Percentiles rank a stretch among this genome's conserved stretches.
phyloP scores from a whole-genome alignment of 2,113 vertebrate genomes.

The Hemicordylus capensis region DNA sequence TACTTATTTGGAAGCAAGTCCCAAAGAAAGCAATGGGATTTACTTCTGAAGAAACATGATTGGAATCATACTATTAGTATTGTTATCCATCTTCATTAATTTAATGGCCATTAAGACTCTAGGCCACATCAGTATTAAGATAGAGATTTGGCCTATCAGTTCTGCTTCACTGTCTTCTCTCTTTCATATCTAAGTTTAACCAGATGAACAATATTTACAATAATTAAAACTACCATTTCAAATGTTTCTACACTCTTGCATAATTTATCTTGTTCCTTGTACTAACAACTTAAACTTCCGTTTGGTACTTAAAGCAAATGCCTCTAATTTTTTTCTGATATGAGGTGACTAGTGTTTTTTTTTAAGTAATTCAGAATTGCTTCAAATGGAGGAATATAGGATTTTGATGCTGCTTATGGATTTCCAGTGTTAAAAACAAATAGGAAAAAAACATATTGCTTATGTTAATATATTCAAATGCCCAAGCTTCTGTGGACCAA shows the following conservation, averaged over 20 bases:
- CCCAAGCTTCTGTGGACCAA: constrained; percentile 20
- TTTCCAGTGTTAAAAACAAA: constrained; percentile 1
- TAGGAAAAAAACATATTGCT: constrained; percentile 18
- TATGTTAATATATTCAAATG: constrained; percentile 22
- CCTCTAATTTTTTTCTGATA: background rate
- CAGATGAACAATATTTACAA: background rate
- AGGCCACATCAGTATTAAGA: background rate
- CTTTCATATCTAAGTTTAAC: background rate
- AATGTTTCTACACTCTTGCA: background rate
- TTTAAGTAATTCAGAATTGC: constrained; percentile 42
- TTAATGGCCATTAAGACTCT: background rate
- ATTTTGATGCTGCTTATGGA: constrained; percentile 36
- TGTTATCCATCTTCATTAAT: background rate
- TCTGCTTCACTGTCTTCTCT: background rate
- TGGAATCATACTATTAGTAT: background rate
- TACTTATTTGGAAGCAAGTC: background rate
- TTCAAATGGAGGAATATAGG: background rate
- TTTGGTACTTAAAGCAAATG: constrained; percentile 38
- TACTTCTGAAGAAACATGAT: background rate
- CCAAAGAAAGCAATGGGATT: background rate
- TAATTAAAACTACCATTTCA: background rate
- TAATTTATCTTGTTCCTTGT: background rate
- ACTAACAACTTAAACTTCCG: background rate
- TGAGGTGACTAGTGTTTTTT: background rate
- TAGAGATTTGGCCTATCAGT: background rate